phyloP scores from a whole-genome alignment of 2,113 vertebrate genomes.

The Struthio camelus region DNA sequence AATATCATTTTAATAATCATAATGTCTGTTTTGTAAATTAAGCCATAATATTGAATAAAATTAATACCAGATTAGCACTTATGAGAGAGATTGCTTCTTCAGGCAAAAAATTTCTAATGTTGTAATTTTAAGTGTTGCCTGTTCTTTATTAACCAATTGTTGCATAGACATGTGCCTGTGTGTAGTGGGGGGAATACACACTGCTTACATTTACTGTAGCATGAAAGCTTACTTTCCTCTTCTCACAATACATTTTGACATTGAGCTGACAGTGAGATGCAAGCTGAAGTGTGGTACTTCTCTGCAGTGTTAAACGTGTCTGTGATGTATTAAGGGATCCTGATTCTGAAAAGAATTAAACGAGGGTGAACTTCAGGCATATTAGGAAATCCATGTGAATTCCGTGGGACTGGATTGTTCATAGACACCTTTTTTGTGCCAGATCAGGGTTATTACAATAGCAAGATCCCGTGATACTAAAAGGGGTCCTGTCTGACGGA shows the following conservation, averaged over 20 bases:
- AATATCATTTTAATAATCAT: background rate
- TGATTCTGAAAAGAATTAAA: background rate
- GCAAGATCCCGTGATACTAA: background rate
- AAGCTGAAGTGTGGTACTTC: background rate
- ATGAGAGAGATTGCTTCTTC: background rate
- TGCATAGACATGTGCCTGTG: background rate
- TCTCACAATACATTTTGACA: background rate
- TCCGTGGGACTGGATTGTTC: background rate
- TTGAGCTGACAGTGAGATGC: background rate
- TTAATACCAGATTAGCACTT: background rate
- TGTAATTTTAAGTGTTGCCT: background rate
- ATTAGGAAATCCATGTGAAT: background rate
- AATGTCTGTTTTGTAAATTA: background rate
- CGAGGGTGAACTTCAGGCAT: background rate
- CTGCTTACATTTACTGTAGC: background rate
- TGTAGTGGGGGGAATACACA: background rate
- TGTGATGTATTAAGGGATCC: background rate
- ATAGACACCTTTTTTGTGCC: background rate
- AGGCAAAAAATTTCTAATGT: background rate
- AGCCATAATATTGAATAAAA: background rate
- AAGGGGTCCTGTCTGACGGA: background rate
- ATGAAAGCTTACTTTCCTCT: background rate
- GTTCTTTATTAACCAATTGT: background rate
- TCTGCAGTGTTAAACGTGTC: background rate
- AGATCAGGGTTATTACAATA: background rate